phyloP scores from a whole-genome alignment of 1,140 invertebrate genomes.

The Atta texana region DNA sequence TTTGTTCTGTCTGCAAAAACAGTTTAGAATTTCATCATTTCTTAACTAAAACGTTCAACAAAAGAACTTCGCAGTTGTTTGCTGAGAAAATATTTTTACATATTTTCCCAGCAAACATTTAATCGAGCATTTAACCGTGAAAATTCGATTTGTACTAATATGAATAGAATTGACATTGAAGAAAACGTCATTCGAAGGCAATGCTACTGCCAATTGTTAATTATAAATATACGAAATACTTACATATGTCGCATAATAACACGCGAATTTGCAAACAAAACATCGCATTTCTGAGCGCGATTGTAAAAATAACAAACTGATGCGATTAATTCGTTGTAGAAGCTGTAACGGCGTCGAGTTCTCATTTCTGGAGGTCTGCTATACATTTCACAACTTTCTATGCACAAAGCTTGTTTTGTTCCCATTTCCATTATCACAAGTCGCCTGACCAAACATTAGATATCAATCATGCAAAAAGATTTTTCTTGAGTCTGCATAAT shows the following conservation, averaged over 20 bases:
- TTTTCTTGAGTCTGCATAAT: neutral
- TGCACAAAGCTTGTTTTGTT: slow-evolving; percentile 50
- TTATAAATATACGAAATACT: neutral
- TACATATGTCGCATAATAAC: neutral
- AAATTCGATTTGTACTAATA: neutral
- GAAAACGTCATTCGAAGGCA: too few relatives aligned
- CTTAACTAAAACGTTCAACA: neutral
- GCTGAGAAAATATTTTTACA: slow-evolving; percentile 12
- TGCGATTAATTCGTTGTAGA: slow-evolving; percentile 80
- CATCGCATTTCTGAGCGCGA: slow-evolving; percentile 43
- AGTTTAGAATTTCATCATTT: neutral
- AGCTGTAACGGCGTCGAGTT: slow-evolving; percentile 79
- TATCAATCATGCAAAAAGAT: slow-evolving; percentile 35
- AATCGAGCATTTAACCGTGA: neutral
- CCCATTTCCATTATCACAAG: slow-evolving; percentile 42
- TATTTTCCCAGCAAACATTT: slow-evolving; percentile 8
- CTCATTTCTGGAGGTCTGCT: slow-evolving; percentile 52
- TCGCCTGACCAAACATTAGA: neutral
- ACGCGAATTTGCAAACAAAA: slow-evolving; percentile 19
- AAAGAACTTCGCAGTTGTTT: neutral
- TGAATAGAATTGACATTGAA: neutral
- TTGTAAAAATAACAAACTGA: slow-evolving; percentile 77
- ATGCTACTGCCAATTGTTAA: neutral
- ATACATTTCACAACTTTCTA: slow-evolving; percentile 44
- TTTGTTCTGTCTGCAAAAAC: neutral